These are phyloP conservation scores for Saccopteryx bilineata DNA, from an alignment of 2,113 vertebrate genomes.

Conservation along the genomic window DNA sequence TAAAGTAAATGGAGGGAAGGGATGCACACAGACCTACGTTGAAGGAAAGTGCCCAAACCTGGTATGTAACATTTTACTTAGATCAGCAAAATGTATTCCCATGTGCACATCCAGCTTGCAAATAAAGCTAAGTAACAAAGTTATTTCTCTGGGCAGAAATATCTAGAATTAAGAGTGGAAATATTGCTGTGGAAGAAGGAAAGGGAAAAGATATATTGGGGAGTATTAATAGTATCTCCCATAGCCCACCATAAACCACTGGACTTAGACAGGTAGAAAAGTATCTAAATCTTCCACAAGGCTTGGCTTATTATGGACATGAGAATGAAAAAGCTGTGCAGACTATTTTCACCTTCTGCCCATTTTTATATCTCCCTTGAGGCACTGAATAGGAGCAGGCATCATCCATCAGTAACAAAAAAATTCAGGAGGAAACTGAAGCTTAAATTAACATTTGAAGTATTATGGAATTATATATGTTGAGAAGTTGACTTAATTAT, in stretches of 20 bases:
- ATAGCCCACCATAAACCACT: not conserved
- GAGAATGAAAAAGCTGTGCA: slow-evolving; percentile 49
- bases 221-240: not conserved
- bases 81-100: not conserved
- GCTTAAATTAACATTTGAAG: slow-evolving; percentile 60
- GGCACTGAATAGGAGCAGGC: not conserved
- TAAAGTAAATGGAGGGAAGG: not conserved
- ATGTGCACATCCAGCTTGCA: not conserved
- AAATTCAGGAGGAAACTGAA: slow-evolving; percentile 59
- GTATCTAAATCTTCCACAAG: slow-evolving; percentile 38
- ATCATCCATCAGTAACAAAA: slow-evolving; percentile 20
- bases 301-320: slow-evolving; percentile 1
- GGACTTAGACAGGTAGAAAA: not conserved
- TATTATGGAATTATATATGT: slow-evolving; percentile 42
- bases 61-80: not conserved
- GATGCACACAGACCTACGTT: not conserved
- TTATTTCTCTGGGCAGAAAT: not conserved
- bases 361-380: slow-evolving; percentile 39
- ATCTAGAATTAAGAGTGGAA: not conserved
- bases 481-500: slow-evolving; percentile 38
- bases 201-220: not conserved
- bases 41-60: not conserved
- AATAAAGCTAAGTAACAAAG: not conserved
- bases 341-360: slow-evolving; percentile 5
- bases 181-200: not conserved